phyloP scores from a whole-genome alignment of 2,888 invertebrate genomes.

The Pandemis corylana region DNA sequence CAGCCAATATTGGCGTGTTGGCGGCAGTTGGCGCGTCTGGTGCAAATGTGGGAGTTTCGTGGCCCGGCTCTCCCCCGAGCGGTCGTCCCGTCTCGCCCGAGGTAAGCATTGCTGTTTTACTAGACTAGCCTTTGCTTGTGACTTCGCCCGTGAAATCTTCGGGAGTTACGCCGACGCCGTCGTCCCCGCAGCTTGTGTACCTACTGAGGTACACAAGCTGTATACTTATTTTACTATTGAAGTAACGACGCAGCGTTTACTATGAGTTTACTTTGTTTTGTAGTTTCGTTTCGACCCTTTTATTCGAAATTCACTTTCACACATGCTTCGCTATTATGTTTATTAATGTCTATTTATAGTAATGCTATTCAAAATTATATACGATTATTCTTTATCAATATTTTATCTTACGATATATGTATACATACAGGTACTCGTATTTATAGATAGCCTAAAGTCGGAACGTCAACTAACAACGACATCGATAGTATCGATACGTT shows the following conservation, averaged over 20 bases:
- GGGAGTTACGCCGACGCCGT: background rate
- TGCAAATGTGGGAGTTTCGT: constrained; percentile 38
- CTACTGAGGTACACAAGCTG: background rate
- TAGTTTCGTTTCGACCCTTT: no score
- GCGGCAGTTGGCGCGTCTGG: constrained; percentile 29
- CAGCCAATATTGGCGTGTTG: constrained; percentile 31
- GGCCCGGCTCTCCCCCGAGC: constrained; percentile 39
- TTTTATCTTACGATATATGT: background rate
- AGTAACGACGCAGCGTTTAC: background rate
- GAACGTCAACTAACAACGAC: background rate
- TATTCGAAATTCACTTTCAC: no score
- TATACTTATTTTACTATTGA: background rate
- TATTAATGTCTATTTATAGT: no score
- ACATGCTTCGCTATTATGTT: no score
- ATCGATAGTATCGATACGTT: background rate
- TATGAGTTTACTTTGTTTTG: no score
- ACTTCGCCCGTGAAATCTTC: background rate
- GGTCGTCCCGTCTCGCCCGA: constrained; percentile 42
- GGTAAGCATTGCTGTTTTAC: constrained; percentile 39
- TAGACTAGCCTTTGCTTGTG: background rate
- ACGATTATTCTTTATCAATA: background rate
- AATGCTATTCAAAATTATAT: no score
- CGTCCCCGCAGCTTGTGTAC: no score
- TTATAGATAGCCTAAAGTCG: background rate
- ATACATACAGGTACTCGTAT: no score